Percentiles rank a stretch among this genome's conserved stretches.
Evolutionary conservation across 2,888 invertebrate species (phyloP).

Genomic region (Ichneumon xanthorius): DNA sequence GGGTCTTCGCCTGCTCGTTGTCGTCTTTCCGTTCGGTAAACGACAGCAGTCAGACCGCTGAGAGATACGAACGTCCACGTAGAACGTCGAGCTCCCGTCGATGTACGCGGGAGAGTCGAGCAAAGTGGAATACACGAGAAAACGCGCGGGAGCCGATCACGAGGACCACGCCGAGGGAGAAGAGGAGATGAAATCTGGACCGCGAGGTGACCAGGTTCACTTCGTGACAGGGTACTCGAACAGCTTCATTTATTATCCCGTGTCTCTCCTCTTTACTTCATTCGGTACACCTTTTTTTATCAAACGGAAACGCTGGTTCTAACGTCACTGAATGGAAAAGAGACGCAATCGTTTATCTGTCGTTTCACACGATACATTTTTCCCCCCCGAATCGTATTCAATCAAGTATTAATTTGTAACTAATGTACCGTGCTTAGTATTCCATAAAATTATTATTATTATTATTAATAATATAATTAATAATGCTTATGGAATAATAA

Average conservation of each 20-base stretch:
- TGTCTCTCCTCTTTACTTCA: slow-evolving; percentile 3
- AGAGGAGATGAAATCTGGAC: slow-evolving; percentile 61
- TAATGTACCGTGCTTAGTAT: too few species aligned
- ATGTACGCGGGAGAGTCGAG: slow-evolving; percentile 11
- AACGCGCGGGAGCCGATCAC: not conserved
- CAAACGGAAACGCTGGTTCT: slow-evolving; percentile 39
- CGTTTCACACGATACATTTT: not conserved
- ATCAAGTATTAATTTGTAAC: not conserved
- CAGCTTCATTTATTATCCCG: slow-evolving; percentile 64
- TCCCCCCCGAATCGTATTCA: not conserved
- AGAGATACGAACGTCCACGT: slow-evolving; percentile 53
- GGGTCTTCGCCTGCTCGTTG: slow-evolving; percentile 56
- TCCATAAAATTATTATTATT: too few species aligned
- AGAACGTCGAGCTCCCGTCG: slow-evolving; percentile 24
- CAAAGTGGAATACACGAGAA: not conserved
- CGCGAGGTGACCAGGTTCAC: slow-evolving; percentile 48
- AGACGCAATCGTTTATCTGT: slow-evolving; percentile 35
- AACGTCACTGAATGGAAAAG: slow-evolving; percentile 49
- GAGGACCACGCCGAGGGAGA: slow-evolving; percentile 1
- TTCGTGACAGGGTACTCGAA: slow-evolving; percentile 34
- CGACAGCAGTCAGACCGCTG: slow-evolving; percentile 65
- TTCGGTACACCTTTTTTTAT: slow-evolving; percentile 35
- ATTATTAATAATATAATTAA: too few species aligned
- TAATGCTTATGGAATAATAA: too few species aligned
- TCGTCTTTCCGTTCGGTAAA: slow-evolving; percentile 53